Evolutionary conservation across 2,888 invertebrate genomes (phyloP).

Genomic region (Drosophila ezoana): DNA sequence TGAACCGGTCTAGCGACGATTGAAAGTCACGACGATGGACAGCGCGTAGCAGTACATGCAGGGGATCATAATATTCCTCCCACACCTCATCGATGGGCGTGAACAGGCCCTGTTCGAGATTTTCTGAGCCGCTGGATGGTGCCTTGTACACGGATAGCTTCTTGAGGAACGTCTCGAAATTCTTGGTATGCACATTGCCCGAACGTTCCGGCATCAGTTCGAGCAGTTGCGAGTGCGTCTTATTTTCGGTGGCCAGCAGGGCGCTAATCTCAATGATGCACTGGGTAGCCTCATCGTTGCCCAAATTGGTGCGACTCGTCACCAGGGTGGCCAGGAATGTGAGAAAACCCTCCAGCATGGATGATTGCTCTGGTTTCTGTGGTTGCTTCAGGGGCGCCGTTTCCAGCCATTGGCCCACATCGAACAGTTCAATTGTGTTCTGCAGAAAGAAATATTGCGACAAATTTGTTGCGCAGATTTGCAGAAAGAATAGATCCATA

Average conservation of each 20-base stretch:
- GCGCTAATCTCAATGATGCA: constrained; percentile 97
- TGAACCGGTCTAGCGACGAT: constrained; percentile 96
- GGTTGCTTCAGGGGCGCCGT: constrained; percentile 89
- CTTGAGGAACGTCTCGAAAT: constrained; percentile 93
- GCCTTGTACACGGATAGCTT: constrained; percentile 94
- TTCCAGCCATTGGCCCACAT: constrained; percentile 94
- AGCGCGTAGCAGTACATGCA: constrained; percentile 95
- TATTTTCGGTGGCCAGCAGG: constrained; percentile 95
- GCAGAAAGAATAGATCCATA: constrained; percentile 97
- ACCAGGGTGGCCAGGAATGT: constrained; percentile 95
- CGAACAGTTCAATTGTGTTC: constrained; percentile 96
- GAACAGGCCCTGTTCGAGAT: constrained; percentile 96
- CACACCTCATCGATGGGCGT: constrained; percentile 94
- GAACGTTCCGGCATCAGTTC: constrained; percentile 98
- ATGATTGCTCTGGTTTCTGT: constrained; percentile 93
- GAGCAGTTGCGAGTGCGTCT: constrained; percentile 97
- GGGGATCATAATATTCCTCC: constrained; percentile 96
- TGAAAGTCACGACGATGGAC: constrained; percentile 97
- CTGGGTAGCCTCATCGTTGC: constrained; percentile 88
- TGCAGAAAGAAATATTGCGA: constrained; percentile 94
- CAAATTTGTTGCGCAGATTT: constrained; percentile 95
- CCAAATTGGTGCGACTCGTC: constrained; percentile 93
- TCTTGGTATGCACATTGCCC: constrained; percentile 94
- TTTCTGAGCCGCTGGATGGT: constrained; percentile 89
- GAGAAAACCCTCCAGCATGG: constrained; percentile 97